Evolutionary conservation across 2,113 vertebrate species (phyloP).

Genomic region (Petaurus breviceps): DNA sequence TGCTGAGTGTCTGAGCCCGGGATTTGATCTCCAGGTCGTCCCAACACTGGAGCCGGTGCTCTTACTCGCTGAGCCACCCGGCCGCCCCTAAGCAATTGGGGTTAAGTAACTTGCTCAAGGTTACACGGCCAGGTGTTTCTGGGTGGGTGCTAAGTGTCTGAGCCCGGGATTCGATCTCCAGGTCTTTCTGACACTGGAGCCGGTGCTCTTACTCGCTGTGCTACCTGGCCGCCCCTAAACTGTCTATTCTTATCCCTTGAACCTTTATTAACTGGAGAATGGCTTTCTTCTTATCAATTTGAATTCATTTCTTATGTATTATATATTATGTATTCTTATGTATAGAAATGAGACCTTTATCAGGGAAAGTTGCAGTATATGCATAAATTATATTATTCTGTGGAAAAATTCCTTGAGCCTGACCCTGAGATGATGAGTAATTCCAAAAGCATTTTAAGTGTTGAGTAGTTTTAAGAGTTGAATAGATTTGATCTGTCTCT

Average conservation of each 20-base stretch:
- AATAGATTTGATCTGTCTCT: background rate
- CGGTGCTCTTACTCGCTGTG: too few species aligned
- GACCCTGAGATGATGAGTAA: constrained; percentile 42
- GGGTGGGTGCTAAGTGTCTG: too few species aligned
- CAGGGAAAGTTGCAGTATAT: background rate
- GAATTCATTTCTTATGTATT: background rate
- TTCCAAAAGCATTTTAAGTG: constrained; percentile 32
- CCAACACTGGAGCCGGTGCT: too few species aligned
- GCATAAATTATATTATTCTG: constrained; percentile 28
- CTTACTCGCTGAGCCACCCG: too few species aligned
- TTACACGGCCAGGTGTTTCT: too few species aligned
- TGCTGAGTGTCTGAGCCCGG: too few species aligned
- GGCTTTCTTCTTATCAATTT: background rate
- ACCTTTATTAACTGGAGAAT: background rate
- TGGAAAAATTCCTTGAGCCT: constrained; percentile 26
- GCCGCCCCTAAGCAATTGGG: too few species aligned
- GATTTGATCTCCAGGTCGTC: too few species aligned
- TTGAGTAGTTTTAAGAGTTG: background rate
- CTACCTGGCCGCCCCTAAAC: too few species aligned
- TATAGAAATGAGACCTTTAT: background rate
- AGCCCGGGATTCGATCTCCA: too few species aligned
- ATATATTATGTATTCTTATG: background rate
- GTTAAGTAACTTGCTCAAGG: too few species aligned
- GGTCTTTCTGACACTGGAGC: too few species aligned
- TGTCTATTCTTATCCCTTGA: background rate